Evolutionary conservation across 2,797 vertebrate genomes (phyloP).

Genomic region (Typhlichthys eigenmanni): DNA sequence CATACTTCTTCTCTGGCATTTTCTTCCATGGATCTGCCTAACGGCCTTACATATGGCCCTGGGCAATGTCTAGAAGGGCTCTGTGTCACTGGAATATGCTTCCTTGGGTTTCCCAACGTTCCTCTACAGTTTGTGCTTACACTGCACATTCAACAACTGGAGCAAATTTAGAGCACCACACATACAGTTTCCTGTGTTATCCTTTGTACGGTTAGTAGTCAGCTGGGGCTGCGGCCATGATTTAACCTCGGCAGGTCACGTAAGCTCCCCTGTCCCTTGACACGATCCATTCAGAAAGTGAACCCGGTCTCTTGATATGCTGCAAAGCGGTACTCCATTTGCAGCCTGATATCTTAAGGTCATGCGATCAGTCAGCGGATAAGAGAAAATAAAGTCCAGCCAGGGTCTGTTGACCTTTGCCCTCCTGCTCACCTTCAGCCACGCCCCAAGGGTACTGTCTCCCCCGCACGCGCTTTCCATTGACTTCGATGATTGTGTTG

Average conservation of each 20-base stretch:
- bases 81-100: no score
- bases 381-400: background rate
- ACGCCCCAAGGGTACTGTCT: conserved; percentile 98
- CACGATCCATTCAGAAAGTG: background rate
- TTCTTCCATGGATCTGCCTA: no score
- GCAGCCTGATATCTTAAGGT: background rate
- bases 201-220: no score
- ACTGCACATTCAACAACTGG: background rate
- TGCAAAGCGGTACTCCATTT: background rate
- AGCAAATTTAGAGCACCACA: background rate
- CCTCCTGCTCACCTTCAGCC: conserved; percentile 88
- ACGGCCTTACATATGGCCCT: no score
- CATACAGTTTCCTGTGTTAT: no score
- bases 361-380: conserved; percentile 9
- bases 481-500: conserved; percentile 95
- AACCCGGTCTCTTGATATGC: background rate
- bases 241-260: no score
- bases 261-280: no score
- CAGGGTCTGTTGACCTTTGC: conserved; percentile 20
- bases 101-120: no score
- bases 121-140: background rate
- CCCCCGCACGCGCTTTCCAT: conserved; percentile 91
- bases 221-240: no score
- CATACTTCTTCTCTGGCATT: no score
- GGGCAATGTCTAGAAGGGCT: no score